Evolutionary conservation across 1,140 invertebrate species (phyloP).

Genomic region (Zaprionus tsacasi): DNA sequence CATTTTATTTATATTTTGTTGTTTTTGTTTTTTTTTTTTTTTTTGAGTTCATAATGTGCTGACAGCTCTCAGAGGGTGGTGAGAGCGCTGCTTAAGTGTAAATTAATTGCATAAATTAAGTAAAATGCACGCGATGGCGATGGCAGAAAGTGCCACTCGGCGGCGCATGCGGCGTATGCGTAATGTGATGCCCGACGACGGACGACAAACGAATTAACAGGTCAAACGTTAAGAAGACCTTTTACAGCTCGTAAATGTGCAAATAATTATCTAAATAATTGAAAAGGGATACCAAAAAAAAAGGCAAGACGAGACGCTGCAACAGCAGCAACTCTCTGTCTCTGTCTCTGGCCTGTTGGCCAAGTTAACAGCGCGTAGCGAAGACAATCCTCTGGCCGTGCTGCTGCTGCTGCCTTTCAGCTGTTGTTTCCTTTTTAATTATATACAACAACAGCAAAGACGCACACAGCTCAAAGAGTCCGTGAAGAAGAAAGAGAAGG

Average conservation of each 20-base stretch:
- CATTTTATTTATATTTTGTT: slow-evolving; percentile 41
- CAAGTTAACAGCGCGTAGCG: neutral
- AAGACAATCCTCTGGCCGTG: slow-evolving; percentile 26
- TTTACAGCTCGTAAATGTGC: slow-evolving; percentile 57
- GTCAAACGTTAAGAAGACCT: slow-evolving; percentile 9
- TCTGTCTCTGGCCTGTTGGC: neutral
- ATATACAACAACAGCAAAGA: slow-evolving; percentile 62
- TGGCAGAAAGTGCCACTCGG: slow-evolving; percentile 27
- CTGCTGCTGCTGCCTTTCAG: slow-evolving; percentile 8
- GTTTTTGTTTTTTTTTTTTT: no score
- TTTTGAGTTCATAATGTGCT: slow-evolving; percentile 69
- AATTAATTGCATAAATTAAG: slow-evolving; percentile 83
- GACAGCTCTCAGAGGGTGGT: slow-evolving; percentile 40
- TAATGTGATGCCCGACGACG: slow-evolving; percentile 61
- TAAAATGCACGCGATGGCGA: slow-evolving; percentile 38
- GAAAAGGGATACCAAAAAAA: slow-evolving; percentile 61
- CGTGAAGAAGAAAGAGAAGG: neutral
- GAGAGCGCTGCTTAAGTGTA: slow-evolving; percentile 55
- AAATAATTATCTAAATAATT: slow-evolving; percentile 82
- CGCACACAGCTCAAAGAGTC: slow-evolving; percentile 6
- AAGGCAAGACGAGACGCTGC: slow-evolving; percentile 25
- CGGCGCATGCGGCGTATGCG: slow-evolving; percentile 50
- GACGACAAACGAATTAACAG: slow-evolving; percentile 30
- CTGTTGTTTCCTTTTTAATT: slow-evolving; percentile 73
- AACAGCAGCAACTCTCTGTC: slow-evolving; percentile 12